phyloP scores from a whole-genome alignment of 2,888 invertebrate species.

The Kryphioiulus occultus region DNA sequence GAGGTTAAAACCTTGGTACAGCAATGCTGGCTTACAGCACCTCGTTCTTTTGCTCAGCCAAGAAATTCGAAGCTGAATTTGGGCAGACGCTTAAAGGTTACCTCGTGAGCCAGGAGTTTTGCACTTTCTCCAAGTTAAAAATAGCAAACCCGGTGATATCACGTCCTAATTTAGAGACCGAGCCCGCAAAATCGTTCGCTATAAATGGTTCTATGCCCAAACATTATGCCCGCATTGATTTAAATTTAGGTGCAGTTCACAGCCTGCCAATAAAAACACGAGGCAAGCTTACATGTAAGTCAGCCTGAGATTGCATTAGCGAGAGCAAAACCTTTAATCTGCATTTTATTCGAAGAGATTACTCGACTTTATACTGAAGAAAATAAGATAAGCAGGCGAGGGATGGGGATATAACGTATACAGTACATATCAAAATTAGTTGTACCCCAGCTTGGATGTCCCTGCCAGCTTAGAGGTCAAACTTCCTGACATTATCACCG shows the following conservation, averaged over 20 bases:
- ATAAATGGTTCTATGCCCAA: neutral
- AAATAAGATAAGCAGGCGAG: no score
- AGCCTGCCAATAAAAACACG: neutral
- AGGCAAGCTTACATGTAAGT: no score
- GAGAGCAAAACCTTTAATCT: no score
- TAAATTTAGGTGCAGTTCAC: neutral
- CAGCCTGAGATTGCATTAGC: no score
- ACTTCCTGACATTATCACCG: no score
- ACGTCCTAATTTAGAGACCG: neutral
- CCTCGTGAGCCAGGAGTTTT: neutral
- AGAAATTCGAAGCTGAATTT: neutral
- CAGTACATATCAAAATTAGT: neutral
- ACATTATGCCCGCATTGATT: neutral
- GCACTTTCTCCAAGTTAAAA: slow-evolving; percentile 23
- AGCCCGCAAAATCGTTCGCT: slow-evolving; percentile 14
- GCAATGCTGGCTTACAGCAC: neutral
- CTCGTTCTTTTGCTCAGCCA: neutral
- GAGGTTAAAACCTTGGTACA: neutral
- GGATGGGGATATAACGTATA: no score
- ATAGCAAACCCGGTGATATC: neutral
- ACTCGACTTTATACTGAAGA: neutral
- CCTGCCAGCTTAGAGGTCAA: no score
- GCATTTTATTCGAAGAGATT: no score
- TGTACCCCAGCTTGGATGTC: neutral
- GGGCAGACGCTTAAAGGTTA: slow-evolving; percentile 15